Evolutionary conservation across 2,888 invertebrate genomes (phyloP), one percentile per base, ranked within the genome.

Genomic region (Argyresthia goedartella): DNA sequence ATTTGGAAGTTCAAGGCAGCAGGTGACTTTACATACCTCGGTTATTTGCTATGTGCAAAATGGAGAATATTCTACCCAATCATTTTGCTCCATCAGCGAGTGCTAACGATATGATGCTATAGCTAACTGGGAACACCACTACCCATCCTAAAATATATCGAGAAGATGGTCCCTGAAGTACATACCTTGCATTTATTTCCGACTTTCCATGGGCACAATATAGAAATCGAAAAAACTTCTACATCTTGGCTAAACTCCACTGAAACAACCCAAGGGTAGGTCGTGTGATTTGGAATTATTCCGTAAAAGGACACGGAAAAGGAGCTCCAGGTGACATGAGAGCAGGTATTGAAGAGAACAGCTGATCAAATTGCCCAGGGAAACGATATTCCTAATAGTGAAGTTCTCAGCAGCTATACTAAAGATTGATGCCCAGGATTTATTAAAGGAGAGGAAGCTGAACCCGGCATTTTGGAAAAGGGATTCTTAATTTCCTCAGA

Each of bases 261-360:
- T 13, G 14, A 10, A 44, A 43, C 53, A 49, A 53, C 50, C 53
- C 55, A 41, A 48, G 34, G 46, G 43, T 59, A 15, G 49, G 49
- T 13, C 35, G 6, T 25, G 49, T 53, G 14, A 41, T 39, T n/a
- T 52, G 52, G 52, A 45, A 52, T 16, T 52, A 59, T 51, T 56
- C 54, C 13, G 49, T 66, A 54, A 59, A 60, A 9, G 63, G 66
- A 4, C 67, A 69, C 54, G 64, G 65, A 1, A 68, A 69, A 54
- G 66, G 62, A 8, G 62, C 66, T n/a, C 58, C 63, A 16, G 66
- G 66, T 57, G 66, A 63, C 7, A 55, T 68, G 34, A 67, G 66
- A 35, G 69, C 59, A n/a, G 1, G 49, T 59, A n/a, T 11, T 66
- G 13, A 70, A 67, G 54, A 53, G 63, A 53, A 55, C 58, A 34